These are phyloP conservation scores for Aphaenogaster floridana DNA, from an alignment of 1,140 invertebrate species.

Conservation along the genomic window DNA sequence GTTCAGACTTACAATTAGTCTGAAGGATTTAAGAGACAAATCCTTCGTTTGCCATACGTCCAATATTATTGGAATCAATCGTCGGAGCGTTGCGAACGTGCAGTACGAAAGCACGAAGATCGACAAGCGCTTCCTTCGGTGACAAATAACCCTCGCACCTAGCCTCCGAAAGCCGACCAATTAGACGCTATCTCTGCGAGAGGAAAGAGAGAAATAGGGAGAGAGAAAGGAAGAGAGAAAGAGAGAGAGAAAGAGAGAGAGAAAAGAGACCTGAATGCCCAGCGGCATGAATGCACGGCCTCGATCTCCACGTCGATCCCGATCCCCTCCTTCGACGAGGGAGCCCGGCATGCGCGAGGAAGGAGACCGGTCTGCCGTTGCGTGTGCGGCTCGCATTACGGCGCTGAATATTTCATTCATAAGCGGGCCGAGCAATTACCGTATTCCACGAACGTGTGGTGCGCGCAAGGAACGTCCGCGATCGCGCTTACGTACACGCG, in stretches of 20 bases:
- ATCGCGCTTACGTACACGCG: constrained; percentile 50
- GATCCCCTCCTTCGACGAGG: constrained; percentile 22
- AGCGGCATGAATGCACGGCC: constrained; percentile 61
- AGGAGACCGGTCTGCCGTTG: constrained; percentile 78
- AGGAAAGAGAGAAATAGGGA: not conserved
- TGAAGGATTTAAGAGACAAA: not conserved
- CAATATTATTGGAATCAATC: constrained; percentile 9
- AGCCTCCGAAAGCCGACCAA: constrained; percentile 18
- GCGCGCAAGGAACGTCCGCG: constrained; percentile 45
- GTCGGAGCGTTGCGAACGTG: not conserved
- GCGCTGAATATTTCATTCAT: constrained; percentile 85
- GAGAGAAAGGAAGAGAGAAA: no score
- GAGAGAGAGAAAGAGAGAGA: not conserved
- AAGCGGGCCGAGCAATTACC: constrained; percentile 77
- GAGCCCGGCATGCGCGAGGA: constrained; percentile 59
- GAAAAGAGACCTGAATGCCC: constrained; percentile 43
- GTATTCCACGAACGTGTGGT: constrained; percentile 77
- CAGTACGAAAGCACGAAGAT: not conserved
- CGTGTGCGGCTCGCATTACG: constrained; percentile 81
- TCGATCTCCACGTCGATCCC: constrained; percentile 60
- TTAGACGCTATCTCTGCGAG: constrained; percentile 41
- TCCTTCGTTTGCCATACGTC: not conserved
- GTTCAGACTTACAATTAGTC: not conserved
- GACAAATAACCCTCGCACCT: constrained; percentile 42
- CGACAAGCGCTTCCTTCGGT: constrained; percentile 1